Percentiles rank a stretch among this genome's conserved stretches.
These are phyloP conservation scores for Garrulus glandarius DNA, from an alignment of 2,797 vertebrate species.

Conservation along the genomic window DNA sequence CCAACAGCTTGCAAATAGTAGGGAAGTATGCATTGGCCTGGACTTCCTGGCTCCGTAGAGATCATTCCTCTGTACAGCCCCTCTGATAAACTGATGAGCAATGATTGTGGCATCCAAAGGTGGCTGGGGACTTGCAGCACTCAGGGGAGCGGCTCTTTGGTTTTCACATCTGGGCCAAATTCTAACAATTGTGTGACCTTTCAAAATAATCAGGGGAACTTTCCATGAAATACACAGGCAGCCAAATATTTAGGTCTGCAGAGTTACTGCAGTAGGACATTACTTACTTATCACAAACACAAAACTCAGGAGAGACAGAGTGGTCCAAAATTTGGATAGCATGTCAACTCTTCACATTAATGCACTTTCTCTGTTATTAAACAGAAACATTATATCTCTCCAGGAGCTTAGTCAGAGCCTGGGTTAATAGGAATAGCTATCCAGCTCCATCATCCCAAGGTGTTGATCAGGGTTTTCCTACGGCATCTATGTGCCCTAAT, in stretches of 20 bases:
- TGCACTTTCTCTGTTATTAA: not conserved
- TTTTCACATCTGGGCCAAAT: slow-evolving; percentile 28
- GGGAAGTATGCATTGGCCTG: not conserved
- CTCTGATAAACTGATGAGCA: not conserved
- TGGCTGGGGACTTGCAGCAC: not conserved
- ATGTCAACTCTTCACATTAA: not conserved
- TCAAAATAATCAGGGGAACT: not conserved
- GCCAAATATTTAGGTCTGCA: slow-evolving; percentile 23
- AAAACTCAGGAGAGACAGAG: not conserved
- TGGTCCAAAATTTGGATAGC: not conserved
- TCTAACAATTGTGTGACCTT: slow-evolving; percentile 14
- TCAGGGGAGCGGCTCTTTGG: not conserved
- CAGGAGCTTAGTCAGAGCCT: not conserved
- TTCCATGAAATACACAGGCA: not conserved
- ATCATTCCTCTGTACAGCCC: not conserved
- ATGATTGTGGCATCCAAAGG: not conserved
- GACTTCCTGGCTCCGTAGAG: not conserved
- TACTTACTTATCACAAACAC: slow-evolving; percentile 21
- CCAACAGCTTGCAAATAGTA: not conserved
- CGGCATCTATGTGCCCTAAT: not conserved
- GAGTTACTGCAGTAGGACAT: not conserved
- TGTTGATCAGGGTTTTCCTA: not conserved
- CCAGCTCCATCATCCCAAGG: not conserved
- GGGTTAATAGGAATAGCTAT: not conserved
- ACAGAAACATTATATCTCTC: not conserved